Conservation (phyloP, 2,888 invertebrate genomes). For the Neria commutata region DNA sequence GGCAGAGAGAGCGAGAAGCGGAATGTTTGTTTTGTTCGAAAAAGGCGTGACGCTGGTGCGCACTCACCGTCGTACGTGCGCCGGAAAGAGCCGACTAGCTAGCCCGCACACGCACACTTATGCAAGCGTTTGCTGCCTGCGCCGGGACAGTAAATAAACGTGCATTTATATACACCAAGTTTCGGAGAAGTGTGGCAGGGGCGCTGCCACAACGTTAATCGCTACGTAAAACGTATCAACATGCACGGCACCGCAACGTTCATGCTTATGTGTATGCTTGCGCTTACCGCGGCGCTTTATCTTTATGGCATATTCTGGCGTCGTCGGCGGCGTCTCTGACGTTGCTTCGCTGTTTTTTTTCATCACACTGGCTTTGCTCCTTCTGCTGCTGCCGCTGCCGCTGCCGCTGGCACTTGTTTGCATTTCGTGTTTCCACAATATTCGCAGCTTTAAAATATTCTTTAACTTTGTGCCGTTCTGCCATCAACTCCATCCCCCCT, state of each 20-base stretch:
- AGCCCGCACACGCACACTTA: too few species aligned
- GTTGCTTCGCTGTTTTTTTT: slow-evolving; percentile 10
- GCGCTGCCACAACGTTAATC: slow-evolving; percentile 1
- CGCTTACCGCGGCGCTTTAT: slow-evolving; percentile 3
- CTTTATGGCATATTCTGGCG: slow-evolving; percentile 17
- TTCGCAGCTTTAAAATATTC: neutral
- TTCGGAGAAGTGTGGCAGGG: too few species aligned
- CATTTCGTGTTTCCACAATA: slow-evolving; percentile 29
- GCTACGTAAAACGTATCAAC: neutral
- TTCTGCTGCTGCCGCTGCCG: slow-evolving; percentile 21
- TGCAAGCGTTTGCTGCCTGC: too few species aligned
- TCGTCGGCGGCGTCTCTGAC: slow-evolving; percentile 21
- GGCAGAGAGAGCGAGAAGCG: neutral
- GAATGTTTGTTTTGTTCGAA: neutral
- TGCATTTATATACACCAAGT: too few species aligned
- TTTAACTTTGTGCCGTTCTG: too few species aligned
- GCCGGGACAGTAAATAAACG: too few species aligned
- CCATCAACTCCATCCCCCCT: too few species aligned
- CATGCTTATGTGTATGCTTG: neutral
- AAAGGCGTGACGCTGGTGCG: neutral
- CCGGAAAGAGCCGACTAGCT: neutral
- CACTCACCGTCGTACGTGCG: neutral
- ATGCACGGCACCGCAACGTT: neutral
- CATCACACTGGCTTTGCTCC: slow-evolving; percentile 18
- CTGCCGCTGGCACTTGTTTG: slow-evolving; percentile 28